Base-by-base conservation (phyloP, 2,797 vertebrate genomes). In the Merluccius polli region DNA sequence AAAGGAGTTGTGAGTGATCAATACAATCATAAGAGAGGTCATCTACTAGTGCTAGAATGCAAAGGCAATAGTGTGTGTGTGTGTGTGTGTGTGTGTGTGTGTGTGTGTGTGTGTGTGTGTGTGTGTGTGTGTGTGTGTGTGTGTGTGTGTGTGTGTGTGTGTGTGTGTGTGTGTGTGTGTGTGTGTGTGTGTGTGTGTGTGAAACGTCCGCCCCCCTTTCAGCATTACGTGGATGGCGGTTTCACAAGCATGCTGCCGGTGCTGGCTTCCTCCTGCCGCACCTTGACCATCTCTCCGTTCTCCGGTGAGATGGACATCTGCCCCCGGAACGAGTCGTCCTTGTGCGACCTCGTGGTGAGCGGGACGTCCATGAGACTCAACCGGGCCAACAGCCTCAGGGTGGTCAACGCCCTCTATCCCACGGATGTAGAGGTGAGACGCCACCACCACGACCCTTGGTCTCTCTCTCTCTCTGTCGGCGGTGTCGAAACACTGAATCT, bases 221-320 rank as follows among this genome's bases (percentile, higher is more conserved):
- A 98, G 97, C 84, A 93, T 33, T 98, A 97, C 9, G 77, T 97
- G 0, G 97, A 98, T 0, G 97, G 97, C 0, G 96, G 95, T 1
- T 94, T 98, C 85, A 96, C 93, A 0, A 87, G 91, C 78, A 93
- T 97, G 86, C 95, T 95, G 86, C 96, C 97, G 0, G 80, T 90
- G 0, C 79, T 91, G 77, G 30, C 24, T 4, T 27, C 80, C 16
- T 72, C 89, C 83, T 89, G 87, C 0, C 87, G 88, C 0, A 93
- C 93, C 16, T 87, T 98, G 87, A 97, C 96, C 0, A 93, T 98
- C 79, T 97, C 92, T 68, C 95, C 97, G 0, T 98, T 97, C 89
- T 95, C 95, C 0, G 96, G 96, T 21, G 95, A 97, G 75, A 90
- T 90, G 0, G 97, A 97, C 86, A 96, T 98, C 87, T 97, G 96